These are phyloP conservation scores for Furnarius figulus DNA, from an alignment of 2,113 vertebrate genomes.

Conservation along the genomic window DNA sequence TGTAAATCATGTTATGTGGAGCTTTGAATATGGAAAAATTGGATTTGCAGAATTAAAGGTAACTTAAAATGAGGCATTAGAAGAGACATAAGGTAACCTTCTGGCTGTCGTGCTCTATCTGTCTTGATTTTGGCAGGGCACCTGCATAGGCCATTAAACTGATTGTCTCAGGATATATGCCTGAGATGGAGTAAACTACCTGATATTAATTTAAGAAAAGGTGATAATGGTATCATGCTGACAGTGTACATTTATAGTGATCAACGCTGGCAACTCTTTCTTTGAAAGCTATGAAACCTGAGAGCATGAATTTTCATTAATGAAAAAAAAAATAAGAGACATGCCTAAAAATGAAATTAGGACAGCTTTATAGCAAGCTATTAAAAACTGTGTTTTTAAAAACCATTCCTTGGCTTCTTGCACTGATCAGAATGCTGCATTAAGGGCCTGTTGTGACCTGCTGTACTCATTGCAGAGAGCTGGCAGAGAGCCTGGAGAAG, in stretches of 20 bases:
- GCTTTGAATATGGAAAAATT: background rate
- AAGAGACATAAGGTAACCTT: constrained; percentile 9
- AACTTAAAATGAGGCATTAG: background rate
- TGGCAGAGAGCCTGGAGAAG: background rate
- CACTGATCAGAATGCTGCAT: background rate
- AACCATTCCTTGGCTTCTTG: background rate
- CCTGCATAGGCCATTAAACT: constrained; percentile 16
- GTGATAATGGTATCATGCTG: constrained; percentile 30
- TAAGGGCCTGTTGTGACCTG: background rate
- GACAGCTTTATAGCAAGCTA: background rate
- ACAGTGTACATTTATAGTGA: background rate
- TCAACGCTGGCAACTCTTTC: background rate
- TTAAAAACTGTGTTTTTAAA: background rate
- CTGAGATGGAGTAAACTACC: constrained; percentile 12
- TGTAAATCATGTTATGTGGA: background rate
- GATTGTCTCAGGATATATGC: constrained; percentile 14
- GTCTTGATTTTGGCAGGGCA: constrained; percentile 27
- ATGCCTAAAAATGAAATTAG: background rate
- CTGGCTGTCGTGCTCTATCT: constrained; percentile 8
- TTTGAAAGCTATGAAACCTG: background rate
- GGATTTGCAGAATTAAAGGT: background rate
- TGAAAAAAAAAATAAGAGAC: background rate
- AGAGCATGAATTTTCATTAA: background rate
- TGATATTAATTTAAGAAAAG: constrained; percentile 38
- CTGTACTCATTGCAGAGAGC: background rate